Evolutionary conservation across 2,113 vertebrate species (phyloP).

Genomic region (Thermophis baileyi): DNA sequence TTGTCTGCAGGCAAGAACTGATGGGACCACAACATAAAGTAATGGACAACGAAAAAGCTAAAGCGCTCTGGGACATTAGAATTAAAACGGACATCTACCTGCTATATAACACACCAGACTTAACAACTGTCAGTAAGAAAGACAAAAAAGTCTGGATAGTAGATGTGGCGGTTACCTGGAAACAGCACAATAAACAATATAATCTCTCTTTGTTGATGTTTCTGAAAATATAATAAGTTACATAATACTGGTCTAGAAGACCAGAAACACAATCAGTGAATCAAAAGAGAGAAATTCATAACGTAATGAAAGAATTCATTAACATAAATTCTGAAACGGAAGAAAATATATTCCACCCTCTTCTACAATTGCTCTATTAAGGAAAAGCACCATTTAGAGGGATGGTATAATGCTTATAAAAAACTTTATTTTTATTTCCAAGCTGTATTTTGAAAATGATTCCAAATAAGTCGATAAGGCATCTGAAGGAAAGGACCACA

Average conservation of each 20-base stretch:
- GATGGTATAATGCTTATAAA: neutral
- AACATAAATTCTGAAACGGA: neutral
- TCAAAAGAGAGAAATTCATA: neutral
- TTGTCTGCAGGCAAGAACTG: neutral
- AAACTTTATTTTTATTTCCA: neutral
- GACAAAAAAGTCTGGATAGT: neutral
- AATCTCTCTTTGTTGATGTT: neutral
- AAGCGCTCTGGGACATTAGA: neutral
- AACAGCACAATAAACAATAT: neutral
- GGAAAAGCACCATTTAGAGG: neutral
- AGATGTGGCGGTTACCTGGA: neutral
- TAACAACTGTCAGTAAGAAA: no score
- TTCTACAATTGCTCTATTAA: neutral
- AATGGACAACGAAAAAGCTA: neutral
- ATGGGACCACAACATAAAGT: neutral
- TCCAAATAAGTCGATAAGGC: accelerated
- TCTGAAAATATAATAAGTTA: neutral
- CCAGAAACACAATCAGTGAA: neutral
- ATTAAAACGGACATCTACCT: neutral
- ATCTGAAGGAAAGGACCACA: neutral
- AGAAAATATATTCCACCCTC: neutral
- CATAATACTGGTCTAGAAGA: neutral
- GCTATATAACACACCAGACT: neutral
- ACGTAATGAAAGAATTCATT: neutral
- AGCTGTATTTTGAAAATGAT: neutral